Evolutionary conservation across 2,888 invertebrate species (phyloP).

Genomic region (Philaethria dido): DNA sequence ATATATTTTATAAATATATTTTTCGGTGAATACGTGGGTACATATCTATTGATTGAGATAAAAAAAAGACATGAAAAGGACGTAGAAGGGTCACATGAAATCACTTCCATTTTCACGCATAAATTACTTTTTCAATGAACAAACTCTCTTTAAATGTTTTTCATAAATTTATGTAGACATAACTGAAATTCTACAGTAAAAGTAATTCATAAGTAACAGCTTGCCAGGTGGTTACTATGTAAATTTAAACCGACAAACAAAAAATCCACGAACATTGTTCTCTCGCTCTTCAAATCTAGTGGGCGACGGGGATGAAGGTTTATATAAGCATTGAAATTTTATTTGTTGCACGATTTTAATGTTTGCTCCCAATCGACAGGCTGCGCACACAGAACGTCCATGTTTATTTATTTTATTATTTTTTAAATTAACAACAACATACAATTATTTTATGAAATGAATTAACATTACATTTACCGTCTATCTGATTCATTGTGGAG

Average conservation of each 20-base stretch:
- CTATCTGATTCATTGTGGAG: too few relatives aligned
- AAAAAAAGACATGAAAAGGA: too few relatives aligned
- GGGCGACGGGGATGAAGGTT: conserved; percentile 9
- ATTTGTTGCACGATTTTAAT: conserved; percentile 23
- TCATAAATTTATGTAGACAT: neutral
- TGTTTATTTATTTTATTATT: conserved; percentile 22
- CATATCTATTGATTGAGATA: too few relatives aligned
- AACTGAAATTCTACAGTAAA: neutral
- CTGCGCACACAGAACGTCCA: conserved; percentile 1
- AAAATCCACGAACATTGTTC: conserved; percentile 40
- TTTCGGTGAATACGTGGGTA: too few relatives aligned
- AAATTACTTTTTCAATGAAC: neutral
- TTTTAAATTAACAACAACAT: conserved; percentile 3
- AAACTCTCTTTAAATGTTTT: neutral
- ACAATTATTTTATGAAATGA: neutral
- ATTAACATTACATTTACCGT: too few relatives aligned
- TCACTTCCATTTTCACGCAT: too few relatives aligned
- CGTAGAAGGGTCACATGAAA: too few relatives aligned
- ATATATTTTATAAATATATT: too few relatives aligned
- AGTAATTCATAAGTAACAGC: neutral
- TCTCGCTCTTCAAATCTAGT: conserved; percentile 30
- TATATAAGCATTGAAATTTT: conserved; percentile 29
- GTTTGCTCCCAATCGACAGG: conserved; percentile 21
- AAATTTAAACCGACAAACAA: neutral
- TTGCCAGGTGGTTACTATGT: neutral